Evolutionary conservation across 2,797 vertebrate genomes (phyloP), one percentile per base, ranked within the genome.

Genomic region (Ceryle rudis): DNA sequence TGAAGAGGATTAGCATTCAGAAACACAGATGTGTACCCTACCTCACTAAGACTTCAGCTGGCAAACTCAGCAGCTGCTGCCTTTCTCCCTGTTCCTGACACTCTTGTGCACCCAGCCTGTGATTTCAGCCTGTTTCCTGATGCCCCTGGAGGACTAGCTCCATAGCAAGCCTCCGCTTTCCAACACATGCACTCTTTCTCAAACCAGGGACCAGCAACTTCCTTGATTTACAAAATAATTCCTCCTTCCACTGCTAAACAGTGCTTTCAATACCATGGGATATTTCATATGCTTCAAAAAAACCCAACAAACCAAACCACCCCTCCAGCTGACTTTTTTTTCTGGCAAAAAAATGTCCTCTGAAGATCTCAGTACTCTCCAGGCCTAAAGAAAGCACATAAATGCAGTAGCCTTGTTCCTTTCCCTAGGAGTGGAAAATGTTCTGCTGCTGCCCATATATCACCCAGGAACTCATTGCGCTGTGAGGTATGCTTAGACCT

Each of bases 351-450:
- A 85, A 83, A 85, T 23, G 5, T 83, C n/a, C 58, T 92, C 49
- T 54, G 55, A 87, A 75, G 62, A 79, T 41, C 62, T 86, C 44
- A 64, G 3, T 52, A 29, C 5, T 79, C n/a, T 71, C 14, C 16
- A 55, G 37, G 21, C 18, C 46, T 86, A 51, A 94, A 77, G 57
- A 69, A 88, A 96, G 64, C 42, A 81, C 14, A 28, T 85, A 91
- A 96, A 74, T 70, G 37, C 54, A 44, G 28, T 31, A 55, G 39
- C 12, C 6, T 91, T 92, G 61, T 81, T 93, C 84, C 79, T 88
- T 89, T 90, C 82, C 85, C 29, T 73, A 81, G 82, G 87, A 96
- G 23, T 86, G 89, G 94, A 94, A 95, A 96, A 93, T 86, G 10
- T 92, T 93, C 37, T 91, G n/a, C 69, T 73, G 46, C 60, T 81